These are phyloP conservation scores for Onychostruthus taczanowskii DNA, from an alignment of 2,113 vertebrate genomes.

Conservation along the genomic window DNA sequence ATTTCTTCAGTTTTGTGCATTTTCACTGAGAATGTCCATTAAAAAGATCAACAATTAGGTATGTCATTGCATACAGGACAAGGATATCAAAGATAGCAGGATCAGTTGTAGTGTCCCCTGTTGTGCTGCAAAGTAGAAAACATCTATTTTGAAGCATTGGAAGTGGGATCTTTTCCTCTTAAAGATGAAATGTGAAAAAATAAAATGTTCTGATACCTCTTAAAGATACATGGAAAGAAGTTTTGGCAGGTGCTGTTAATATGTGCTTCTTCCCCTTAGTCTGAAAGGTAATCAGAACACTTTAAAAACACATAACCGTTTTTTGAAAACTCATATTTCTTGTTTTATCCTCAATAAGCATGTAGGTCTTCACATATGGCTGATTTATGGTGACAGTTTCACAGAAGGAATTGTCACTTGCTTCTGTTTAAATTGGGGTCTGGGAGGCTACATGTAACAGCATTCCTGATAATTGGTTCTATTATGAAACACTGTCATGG, in stretches of 20 bases:
- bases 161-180: not conserved
- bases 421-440: conserved; percentile 70
- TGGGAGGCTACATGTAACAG: conserved; percentile 58
- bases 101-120: not conserved
- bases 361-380: conserved; percentile 24
- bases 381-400: conserved; percentile 52
- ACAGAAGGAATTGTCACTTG: conserved; percentile 58
- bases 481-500: conserved; percentile 67
- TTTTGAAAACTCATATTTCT: not conserved
- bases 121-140: not conserved
- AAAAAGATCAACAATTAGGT: not conserved
- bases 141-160: not conserved
- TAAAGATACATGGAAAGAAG: not conserved
- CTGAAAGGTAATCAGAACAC: not conserved
- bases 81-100: not conserved
- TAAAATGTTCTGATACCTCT: not conserved
- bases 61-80: not conserved
- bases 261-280: not conserved
- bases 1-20: not conserved
- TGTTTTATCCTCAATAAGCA: conserved; percentile 4
- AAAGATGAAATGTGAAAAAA: not conserved
- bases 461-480: conserved; percentile 71
- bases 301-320: not conserved
- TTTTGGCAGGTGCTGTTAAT: not conserved
- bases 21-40: not conserved